A percentile compares a stretch with the other conserved stretches of the same genome.
These are phyloP conservation scores for Melolontha melolontha DNA, from an alignment of 2,888 invertebrate genomes.

Conservation along the genomic window DNA sequence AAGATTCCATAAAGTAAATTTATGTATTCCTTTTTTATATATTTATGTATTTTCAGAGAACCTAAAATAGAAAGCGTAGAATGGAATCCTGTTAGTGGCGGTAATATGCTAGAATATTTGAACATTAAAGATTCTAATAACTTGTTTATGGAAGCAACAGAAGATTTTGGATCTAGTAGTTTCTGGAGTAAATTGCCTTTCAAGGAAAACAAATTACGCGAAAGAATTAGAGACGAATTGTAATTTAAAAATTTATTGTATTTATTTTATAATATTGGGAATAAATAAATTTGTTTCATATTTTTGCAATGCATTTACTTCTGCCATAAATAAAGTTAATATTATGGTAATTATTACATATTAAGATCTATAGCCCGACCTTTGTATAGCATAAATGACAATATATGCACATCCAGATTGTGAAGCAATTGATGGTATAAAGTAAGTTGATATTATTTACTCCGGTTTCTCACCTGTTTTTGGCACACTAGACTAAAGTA, in stretches of 20 bases:
- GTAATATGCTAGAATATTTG: slow-evolving; percentile 20
- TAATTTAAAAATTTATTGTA: not conserved
- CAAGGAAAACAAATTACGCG: slow-evolving; percentile 8
- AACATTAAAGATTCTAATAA: slow-evolving; percentile 26
- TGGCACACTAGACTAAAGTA: no score
- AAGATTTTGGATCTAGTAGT: slow-evolving; percentile 19
- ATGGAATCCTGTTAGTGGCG: slow-evolving; percentile 29
- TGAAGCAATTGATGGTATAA: no score
- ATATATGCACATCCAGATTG: no score
- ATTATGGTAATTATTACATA: no score
- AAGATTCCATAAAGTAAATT: slow-evolving; percentile 2
- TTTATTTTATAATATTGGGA: no score
- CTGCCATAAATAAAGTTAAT: no score
- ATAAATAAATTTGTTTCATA: no score
- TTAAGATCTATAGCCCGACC: no score
- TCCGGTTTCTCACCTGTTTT: no score
- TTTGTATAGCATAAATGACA: no score
- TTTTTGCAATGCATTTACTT: no score
- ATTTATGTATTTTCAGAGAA: slow-evolving; percentile 14
- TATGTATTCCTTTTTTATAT: not conserved
- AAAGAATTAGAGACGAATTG: slow-evolving; percentile 37
- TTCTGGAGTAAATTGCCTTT: slow-evolving; percentile 39
- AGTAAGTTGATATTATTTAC: no score
- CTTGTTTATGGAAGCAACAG: slow-evolving; percentile 14
- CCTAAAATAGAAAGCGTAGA: slow-evolving; percentile 19